Base-by-base conservation (phyloP, 2,888 invertebrate genomes). In the Cylloceria caligata region DNA sequence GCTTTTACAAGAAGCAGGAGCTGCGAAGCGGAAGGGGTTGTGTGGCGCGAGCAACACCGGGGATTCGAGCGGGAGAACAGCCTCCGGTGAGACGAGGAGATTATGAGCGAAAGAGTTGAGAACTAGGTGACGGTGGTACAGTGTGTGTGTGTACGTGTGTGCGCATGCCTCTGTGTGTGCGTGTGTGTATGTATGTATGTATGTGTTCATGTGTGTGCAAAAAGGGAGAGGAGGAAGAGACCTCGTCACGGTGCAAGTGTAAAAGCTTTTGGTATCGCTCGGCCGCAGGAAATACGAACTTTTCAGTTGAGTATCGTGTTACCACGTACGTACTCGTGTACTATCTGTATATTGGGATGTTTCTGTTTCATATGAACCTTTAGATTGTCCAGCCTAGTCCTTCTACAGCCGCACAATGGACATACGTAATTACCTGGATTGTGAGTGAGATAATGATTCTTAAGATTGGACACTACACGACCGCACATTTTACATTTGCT, bases 401-500 rank as follows among this genome's bases (percentile, higher is more conserved):
- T 88, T 71, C 88, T 87, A 83, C 90, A 90, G 68, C 89, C 90
- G 86, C 92, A 92, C 73, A 91, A 83, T 27, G 90, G 89, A 85
- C 92, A 92, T 81, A 89, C 86, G 83, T 89, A 91, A 85, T 91
- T 90, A 68, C 90, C 90, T 62, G 90, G 90, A 84, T 90, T 89
- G 82, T 90, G 91, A 55, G 88, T 89, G 80, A 90, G 86, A 83
- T 88, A 91, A 88, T 90, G 90, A 88, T 90, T 91, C 86, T 87
- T 90, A 77, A 88, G 73, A 84, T 93, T 92, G 71, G 90, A 88
- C 45, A 92, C 92, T 36, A 92, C 86, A 84, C 91, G 89, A 60
- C 90, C 91, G 86, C 92, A 92, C 49, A 91, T 85, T 88, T 90
- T 91, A 87, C 91, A 92, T 85, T 88, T 87, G 85, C 88, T 88